Base-by-base conservation (phyloP, 2,113 vertebrate species). In the Microcebus ravelobensis region DNA sequence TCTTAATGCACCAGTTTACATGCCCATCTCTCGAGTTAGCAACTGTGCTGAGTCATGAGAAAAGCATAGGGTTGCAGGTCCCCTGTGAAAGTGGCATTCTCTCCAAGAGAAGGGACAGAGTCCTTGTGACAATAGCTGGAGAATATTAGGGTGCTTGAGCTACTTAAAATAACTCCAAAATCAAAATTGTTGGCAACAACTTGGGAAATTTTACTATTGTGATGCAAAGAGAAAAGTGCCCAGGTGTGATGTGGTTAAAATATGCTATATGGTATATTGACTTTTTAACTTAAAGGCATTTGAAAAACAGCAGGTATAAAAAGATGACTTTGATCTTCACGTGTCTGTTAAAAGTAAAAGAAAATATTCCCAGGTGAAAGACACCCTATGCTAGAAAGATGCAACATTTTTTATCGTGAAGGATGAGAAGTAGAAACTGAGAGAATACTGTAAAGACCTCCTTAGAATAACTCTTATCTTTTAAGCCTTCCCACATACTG, bases 21-120 rank as follows among this genome's bases (percentile, higher is more conserved):
- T 14, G 20, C 17, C 17, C 15, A 8, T 27, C 8, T 18, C 23
- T 77, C 15, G 6, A 61, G 0, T 5, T n/a, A 52, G 11, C 42
- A 50, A 13, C 0, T 14, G 23, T 14, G 5, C 10, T 27, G 7
- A 87, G 25, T 3, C 0, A 14, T 34, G n/a, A 9, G 7, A 27
- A 63, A 18, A n/a, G n/a, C 14, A 45, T 8, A 17, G 7, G 2
- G 4, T 10, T 5, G 12, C 10, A 20, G 6, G 10, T 34, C 4
- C 2, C 39, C 8, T 27, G 34, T 74, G 25, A 52, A 39, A 52
- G 17, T 31, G 6, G 25, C 0, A 8, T 57, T 31, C 10, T 27
- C 7, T 11, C 36, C 1, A 59, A 11, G 15, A 39, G 36, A 73
- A 29, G 6, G 45, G 0, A 45, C 36, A 39, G 82, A 6, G 12